Evolutionary conservation across 2,888 invertebrate genomes (phyloP).

Genomic region (Vesta saturnalis): DNA sequence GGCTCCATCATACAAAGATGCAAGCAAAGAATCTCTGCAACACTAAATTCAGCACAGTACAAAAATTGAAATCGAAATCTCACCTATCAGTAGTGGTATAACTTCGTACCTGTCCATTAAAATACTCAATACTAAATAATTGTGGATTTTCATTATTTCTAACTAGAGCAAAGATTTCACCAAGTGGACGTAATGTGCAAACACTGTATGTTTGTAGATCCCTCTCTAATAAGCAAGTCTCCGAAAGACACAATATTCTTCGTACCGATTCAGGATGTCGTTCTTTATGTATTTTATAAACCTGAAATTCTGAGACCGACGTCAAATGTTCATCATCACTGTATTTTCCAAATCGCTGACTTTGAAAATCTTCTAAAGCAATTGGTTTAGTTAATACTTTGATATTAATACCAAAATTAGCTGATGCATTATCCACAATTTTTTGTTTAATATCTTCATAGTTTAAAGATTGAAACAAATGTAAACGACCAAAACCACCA

Average conservation of each 20-base stretch:
- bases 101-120: conserved; percentile 87
- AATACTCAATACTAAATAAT: conserved; percentile 92
- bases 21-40: conserved; percentile 91
- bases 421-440: conserved; percentile 83
- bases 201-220: conserved; percentile 97
- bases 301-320: conserved; percentile 94
- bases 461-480: conserved; percentile 88
- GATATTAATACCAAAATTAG: conserved; percentile 84
- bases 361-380: conserved; percentile 85
- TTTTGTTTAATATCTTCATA: conserved; percentile 88
- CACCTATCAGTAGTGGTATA: conserved; percentile 93
- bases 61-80: background rate
- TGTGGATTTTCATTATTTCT: conserved; percentile 92
- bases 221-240: conserved; percentile 94
- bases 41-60: background rate
- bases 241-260: conserved; percentile 92
- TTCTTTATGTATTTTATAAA: conserved; percentile 88
- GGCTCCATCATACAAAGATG: conserved; percentile 95
- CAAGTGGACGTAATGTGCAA: conserved; percentile 83
- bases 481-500: conserved; percentile 90
- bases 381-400: conserved; percentile 83
- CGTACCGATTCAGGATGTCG: conserved; percentile 87
- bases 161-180: conserved; percentile 91
- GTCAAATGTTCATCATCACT: conserved; percentile 96
- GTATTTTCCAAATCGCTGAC: conserved; percentile 90